Conservation (phyloP, 2,113 vertebrate species). For the Passer montanus region DNA sequence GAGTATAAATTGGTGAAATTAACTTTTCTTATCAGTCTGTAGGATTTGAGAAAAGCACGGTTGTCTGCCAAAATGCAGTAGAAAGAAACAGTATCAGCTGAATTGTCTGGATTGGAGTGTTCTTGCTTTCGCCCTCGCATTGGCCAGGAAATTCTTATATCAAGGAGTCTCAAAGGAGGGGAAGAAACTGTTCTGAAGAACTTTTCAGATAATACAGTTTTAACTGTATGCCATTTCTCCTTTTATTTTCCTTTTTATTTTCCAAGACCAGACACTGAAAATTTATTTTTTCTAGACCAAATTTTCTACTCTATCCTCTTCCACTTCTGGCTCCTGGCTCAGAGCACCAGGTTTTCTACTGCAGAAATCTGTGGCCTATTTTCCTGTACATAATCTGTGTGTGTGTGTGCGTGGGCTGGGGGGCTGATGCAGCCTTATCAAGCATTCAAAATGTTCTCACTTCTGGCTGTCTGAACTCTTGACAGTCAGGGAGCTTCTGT, state of each 20-base stretch:
- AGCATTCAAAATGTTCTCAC: neutral
- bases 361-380: neutral
- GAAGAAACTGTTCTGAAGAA: constrained; percentile 25
- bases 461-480: neutral
- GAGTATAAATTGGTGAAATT: constrained; percentile 67
- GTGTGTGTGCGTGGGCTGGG: neutral
- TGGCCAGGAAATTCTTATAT: constrained; percentile 28
- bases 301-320: neutral
- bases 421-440: neutral
- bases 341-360: neutral
- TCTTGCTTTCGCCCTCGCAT: neutral
- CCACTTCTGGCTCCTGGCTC: neutral
- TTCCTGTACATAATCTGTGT: neutral
- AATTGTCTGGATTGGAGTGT: constrained; percentile 26
- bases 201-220: neutral
- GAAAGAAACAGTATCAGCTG: constrained; percentile 53
- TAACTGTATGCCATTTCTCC: neutral
- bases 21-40: constrained; percentile 69
- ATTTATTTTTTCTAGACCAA: neutral
- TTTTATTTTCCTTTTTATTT: constrained; percentile 32
- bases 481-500: neutral
- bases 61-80: constrained; percentile 42
- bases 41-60: constrained; percentile 46
- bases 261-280: neutral
- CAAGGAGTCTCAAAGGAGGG: neutral